A percentile compares a stretch with the other conserved stretches of the same genome.
phyloP scores from a whole-genome alignment of 2,113 vertebrate genomes.

The Calyptomena viridis region DNA sequence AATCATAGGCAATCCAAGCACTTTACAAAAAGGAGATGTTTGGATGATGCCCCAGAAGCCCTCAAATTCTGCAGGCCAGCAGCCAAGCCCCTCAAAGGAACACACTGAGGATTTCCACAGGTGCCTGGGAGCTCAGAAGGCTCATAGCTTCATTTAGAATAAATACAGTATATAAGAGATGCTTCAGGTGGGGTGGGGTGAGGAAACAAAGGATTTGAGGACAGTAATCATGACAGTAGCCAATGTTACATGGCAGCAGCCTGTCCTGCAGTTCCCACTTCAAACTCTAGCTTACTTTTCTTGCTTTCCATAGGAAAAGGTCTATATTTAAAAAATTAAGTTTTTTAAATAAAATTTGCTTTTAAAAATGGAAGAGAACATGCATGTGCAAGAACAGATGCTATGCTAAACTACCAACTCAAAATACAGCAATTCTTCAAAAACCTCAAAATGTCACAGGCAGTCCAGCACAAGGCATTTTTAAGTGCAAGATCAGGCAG shows the following conservation, averaged over 20 bases:
- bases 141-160: not conserved
- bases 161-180: not conserved
- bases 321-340: not conserved
- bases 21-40: not conserved
- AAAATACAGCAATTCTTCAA: constrained; percentile 28
- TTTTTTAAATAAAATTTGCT: constrained; percentile 31
- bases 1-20: not conserved
- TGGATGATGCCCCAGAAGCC: not conserved
- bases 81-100: not conserved
- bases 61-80: not conserved
- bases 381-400: constrained; percentile 38
- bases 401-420: constrained; percentile 32
- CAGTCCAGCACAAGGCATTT: constrained; percentile 59
- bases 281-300: not conserved
- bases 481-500: constrained; percentile 48
- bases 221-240: not conserved
- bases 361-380: constrained; percentile 24
- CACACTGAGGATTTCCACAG: not conserved
- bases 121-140: not conserved
- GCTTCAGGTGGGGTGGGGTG: not conserved
- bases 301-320: constrained; percentile 40
- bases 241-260: not conserved
- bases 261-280: not conserved
- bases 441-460: constrained; percentile 40
- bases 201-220: not conserved